Conservation (phyloP, 2,113 vertebrate genomes). For the Engystomops pustulosus region DNA sequence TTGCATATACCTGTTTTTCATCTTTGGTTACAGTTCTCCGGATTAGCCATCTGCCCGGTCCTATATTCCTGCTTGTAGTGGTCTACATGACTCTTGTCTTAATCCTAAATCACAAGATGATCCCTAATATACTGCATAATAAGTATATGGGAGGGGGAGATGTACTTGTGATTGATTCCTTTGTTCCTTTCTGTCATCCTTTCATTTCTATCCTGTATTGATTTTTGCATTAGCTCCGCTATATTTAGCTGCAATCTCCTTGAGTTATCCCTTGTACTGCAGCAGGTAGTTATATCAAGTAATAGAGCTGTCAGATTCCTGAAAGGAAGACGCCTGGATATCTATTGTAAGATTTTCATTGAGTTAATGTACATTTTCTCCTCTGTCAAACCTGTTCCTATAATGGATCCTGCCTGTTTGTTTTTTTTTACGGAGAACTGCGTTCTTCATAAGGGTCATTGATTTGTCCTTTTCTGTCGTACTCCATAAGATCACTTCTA, state of each 20-base stretch:
- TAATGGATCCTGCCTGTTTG: neutral
- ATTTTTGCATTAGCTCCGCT: neutral
- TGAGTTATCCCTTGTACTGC: neutral
- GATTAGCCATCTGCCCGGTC: conserved; percentile 29
- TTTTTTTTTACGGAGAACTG: too few relatives aligned
- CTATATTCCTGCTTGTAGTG: neutral
- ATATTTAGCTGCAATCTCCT: neutral
- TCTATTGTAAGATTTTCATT: neutral
- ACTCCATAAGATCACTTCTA: neutral
- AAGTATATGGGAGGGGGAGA: neutral
- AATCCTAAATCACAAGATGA: neutral
- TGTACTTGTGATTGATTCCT: neutral
- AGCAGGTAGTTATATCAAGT: neutral
- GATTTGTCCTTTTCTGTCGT: neutral
- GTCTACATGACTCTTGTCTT: neutral
- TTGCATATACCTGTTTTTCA: neutral
- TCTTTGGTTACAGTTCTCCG: neutral
- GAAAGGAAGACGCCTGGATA: too few relatives aligned
- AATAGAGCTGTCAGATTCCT: neutral
- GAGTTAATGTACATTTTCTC: neutral
- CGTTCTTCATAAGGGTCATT: neutral
- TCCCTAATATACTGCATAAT: neutral
- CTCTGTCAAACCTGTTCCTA: neutral
- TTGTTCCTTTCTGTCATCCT: neutral
- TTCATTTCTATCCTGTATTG: neutral